Base-by-base conservation (phyloP, 2,797 vertebrate genomes). In the Chaetodon trifasciatus region DNA sequence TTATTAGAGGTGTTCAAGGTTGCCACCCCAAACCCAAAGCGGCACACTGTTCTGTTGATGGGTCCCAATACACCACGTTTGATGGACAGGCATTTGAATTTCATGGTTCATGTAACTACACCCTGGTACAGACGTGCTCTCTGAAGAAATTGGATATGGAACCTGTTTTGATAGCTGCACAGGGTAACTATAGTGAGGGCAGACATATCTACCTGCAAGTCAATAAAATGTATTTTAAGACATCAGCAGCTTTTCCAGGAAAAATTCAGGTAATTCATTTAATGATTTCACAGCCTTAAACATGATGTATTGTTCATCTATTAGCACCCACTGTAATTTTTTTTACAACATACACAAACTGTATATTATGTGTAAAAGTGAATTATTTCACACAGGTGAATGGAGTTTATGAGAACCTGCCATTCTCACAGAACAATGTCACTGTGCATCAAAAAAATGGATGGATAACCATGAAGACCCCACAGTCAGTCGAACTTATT, bases 1-100 rank as follows among this genome's bases (percentile, higher is more conserved):
- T 94, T 66, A 88, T 92, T 86, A 61, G 86, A 0, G 95, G 94
- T 1, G 81, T 96, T 76, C 79, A 79, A 79, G 85, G 79, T 1
- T 96, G 95, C 76, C 87, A 92, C 76, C 88, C 95, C 1, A 64
- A 64, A 55, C 21, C 56, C 6, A 13, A 72, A 76, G 55, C 42
- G 8, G 88, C 86, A 47, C 55, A n/a, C 39, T 93, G 90, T 42
- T 89, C 86, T 70, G 76, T 83, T 65, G 69, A 85, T 9, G 82
- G 86, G 78, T 78, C 83, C 28, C 91, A 91, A 21, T 90, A 81
- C 60, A 62, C 49, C 42, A 87, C 80, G 0, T 92, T 91, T 80
- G 92, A 94, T 66, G 80, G 88, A 61, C 56, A 70, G 11, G 52
- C 64, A 13, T 93, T 86, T 85, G 74, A 93, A 76, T 92, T 93